phyloP scores from a whole-genome alignment of 2,888 invertebrate genomes.

The Julus scanicus region DNA sequence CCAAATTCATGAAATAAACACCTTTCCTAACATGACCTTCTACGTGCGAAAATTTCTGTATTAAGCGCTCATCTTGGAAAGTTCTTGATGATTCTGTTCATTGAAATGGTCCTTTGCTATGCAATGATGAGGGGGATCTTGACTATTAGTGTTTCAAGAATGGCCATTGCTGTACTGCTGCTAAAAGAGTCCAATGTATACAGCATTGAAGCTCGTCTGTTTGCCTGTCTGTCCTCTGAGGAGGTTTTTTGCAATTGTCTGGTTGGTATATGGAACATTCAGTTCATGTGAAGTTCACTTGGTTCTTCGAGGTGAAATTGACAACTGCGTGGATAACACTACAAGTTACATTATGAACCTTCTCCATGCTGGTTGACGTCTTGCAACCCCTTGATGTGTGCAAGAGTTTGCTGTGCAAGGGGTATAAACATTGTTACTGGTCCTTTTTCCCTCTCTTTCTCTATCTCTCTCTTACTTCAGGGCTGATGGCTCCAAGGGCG shows the following conservation, averaged over 20 bases:
- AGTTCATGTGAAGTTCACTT: constrained; percentile 8
- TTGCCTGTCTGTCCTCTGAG: not conserved
- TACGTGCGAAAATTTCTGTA: not conserved
- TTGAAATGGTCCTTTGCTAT: not conserved
- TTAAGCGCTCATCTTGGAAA: not conserved
- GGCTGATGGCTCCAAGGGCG: constrained; percentile 24
- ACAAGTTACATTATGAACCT: constrained; percentile 17
- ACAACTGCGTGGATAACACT: constrained; percentile 8
- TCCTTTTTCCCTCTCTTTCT: not conserved
- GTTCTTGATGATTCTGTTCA: not conserved
- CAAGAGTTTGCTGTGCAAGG: constrained; percentile 39
- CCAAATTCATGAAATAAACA: not conserved
- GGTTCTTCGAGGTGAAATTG: not conserved
- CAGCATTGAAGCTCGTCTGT: not conserved
- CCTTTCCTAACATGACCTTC: not conserved
- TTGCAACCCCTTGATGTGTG: constrained; percentile 28
- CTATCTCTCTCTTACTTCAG: not conserved
- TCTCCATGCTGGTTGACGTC: constrained; percentile 31
- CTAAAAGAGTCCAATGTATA: not conserved
- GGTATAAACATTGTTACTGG: not conserved
- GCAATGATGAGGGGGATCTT: not conserved
- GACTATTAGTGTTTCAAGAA: constrained; percentile 21
- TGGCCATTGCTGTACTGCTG: constrained; percentile 1
- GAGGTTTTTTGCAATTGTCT: not conserved
- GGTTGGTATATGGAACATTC: constrained; percentile 16